Evolutionary conservation across 2,113 vertebrate genomes (phyloP).

Genomic region (Eulacestoma nigropectus): DNA sequence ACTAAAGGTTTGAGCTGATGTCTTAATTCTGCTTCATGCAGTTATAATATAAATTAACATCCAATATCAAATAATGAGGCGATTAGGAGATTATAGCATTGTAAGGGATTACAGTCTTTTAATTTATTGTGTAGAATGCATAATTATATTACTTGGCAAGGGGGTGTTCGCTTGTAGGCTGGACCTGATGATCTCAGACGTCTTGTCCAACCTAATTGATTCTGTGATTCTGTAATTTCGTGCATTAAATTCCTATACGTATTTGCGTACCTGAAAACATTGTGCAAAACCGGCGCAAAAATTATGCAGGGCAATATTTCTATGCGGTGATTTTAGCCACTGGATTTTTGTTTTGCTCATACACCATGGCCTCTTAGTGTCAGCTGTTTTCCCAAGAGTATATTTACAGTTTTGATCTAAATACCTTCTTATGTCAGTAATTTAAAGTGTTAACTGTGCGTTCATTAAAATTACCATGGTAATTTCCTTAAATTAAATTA

Average conservation of each 20-base stretch:
- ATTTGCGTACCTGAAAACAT: fast-evolving
- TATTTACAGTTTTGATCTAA: neutral
- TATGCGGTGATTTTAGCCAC: neutral
- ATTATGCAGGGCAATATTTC: neutral
- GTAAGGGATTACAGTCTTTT: neutral
- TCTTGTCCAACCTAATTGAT: neutral
- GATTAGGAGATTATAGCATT: neutral
- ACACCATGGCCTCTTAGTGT: neutral
- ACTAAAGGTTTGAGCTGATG: neutral
- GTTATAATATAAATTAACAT: neutral
- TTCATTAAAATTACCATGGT: neutral
- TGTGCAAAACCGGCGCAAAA: neutral
- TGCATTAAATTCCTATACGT: neutral
- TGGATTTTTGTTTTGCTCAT: neutral
- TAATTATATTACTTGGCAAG: neutral
- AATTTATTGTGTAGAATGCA: neutral
- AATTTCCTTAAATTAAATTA: neutral
- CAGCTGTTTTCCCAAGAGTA: neutral
- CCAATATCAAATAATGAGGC: fast-evolving
- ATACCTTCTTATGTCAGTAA: neutral
- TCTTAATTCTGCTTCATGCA: neutral
- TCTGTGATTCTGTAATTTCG: neutral
- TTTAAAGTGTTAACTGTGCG: neutral
- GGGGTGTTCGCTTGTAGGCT: neutral
- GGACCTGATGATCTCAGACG: neutral